Evolutionary conservation across 1,140 invertebrate genomes (phyloP).

Genomic region (Nasonia giraulti): DNA sequence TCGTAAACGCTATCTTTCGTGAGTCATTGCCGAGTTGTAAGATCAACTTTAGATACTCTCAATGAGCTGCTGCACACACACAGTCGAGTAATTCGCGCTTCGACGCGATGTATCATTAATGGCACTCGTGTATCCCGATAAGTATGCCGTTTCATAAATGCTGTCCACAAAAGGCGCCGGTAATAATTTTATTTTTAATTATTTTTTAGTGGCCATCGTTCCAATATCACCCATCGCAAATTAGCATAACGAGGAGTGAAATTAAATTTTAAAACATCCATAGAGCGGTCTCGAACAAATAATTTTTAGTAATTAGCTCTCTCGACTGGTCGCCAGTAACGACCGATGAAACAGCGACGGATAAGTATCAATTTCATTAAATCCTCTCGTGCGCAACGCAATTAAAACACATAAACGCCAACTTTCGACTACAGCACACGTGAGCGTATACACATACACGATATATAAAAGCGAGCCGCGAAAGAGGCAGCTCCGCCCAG

Average conservation of each 20-base stretch:
- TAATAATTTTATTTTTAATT: background rate
- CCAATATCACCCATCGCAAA: background rate
- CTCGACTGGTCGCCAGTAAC: no score
- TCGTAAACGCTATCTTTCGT: constrained; percentile 31
- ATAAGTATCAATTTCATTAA: no score
- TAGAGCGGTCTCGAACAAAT: no score
- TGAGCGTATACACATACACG: no score
- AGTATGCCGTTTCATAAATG: background rate
- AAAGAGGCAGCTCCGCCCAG: background rate
- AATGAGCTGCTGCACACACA: background rate
- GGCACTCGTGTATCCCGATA: background rate
- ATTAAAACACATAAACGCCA: background rate
- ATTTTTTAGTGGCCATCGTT: background rate
- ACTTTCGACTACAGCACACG: background rate
- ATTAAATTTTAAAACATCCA: no score
- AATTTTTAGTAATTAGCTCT: no score
- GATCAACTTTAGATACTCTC: constrained; percentile 21
- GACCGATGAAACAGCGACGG: no score
- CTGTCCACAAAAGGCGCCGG: background rate
- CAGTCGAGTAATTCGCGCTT: background rate
- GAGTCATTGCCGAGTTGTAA: constrained; percentile 28
- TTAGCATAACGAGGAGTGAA: background rate
- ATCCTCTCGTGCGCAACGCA: background rate
- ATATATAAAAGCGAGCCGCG: background rate
- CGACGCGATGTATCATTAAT: background rate